Percentiles rank a stretch among this genome's conserved stretches.
phyloP scores from a whole-genome alignment of 2,888 invertebrate genomes.

The Eumacrocentrus americanus region DNA sequence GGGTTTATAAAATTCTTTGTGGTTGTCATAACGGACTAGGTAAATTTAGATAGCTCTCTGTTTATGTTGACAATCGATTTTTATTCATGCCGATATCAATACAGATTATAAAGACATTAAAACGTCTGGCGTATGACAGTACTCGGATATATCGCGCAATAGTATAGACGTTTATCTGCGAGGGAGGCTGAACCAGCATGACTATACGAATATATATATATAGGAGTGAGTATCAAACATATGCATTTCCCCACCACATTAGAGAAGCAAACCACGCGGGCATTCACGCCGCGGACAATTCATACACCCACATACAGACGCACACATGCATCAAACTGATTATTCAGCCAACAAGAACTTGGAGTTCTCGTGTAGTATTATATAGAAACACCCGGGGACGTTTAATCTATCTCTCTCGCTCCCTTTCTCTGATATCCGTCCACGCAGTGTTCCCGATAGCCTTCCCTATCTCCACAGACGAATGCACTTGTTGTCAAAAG shows the following conservation, averaged over 20 bases:
- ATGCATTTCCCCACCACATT: not conserved
- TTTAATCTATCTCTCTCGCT: too few relatives aligned
- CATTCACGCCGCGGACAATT: not conserved
- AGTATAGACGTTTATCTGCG: too few relatives aligned
- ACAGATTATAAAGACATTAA: too few relatives aligned
- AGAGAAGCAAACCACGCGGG: not conserved
- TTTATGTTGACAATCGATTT: too few relatives aligned
- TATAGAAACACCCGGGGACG: not conserved
- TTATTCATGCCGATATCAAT: too few relatives aligned
- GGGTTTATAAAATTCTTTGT: too few relatives aligned
- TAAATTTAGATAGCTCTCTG: too few relatives aligned
- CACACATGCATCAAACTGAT: not conserved
- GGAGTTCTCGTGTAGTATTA: not conserved
- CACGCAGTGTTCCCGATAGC: not conserved
- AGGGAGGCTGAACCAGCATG: too few relatives aligned
- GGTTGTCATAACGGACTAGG: too few relatives aligned
- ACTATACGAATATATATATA: not conserved
- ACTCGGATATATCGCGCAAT: too few relatives aligned
- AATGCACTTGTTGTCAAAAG: slow-evolving; percentile 18
- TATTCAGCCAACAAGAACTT: not conserved
- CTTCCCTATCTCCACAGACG: slow-evolving; percentile 7
- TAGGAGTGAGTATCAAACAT: not conserved
- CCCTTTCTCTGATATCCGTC: not conserved
- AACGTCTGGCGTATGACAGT: too few relatives aligned
- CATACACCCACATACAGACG: too few relatives aligned